Evolutionary conservation across 2,113 vertebrate genomes (phyloP), one percentile per base, ranked within the genome.

Genomic region (Triplophysa rosa): DNA sequence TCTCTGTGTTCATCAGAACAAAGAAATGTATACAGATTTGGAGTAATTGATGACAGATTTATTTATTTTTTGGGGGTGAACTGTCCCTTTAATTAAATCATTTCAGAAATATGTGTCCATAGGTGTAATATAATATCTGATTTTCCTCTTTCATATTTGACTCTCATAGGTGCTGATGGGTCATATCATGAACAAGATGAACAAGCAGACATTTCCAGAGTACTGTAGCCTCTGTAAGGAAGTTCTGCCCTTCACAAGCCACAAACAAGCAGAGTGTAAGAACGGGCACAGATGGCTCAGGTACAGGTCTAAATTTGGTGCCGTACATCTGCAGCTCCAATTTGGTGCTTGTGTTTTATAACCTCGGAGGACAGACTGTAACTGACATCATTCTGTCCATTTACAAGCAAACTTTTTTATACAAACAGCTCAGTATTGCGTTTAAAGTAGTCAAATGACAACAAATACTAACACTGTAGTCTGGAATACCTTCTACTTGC

Each of bases 231-330:
- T 99, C 88, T 99, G 98, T 84, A 95, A 95, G 80, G 95, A 94
- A 79, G 88, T 95, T 86, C 82, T 99, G 86, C 97, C 97, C 0
- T 99, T 98, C 91, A 95, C 93, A 0, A 94, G 98, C 84, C 92
- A 93, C 87, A 96, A 94, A 13, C 94, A 95, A 83, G 92, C 95
- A 0, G 87, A 91, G 33, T 99, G 98, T 83, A 87, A 93, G 88
- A 98, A 97, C 0, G 97, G 97, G 40, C 98, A 99, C 89, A 91
- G 96, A 13, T 99, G 98, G 98, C 95, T 95, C 90, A 96, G 98
- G 98, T 99, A 86, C 68, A 52, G 16, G 88, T 82, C 77, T 80
- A 45, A 37, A 69, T 37, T 37, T 33, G 6, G 1, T 59, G 2
- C n/a, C 5, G 45, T 72, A 54, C 6, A 54, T 54, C 10, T 14